These are phyloP conservation scores for Bujurquina vittata DNA, from an alignment of 2,113 vertebrate genomes.

Conservation along the genomic window DNA sequence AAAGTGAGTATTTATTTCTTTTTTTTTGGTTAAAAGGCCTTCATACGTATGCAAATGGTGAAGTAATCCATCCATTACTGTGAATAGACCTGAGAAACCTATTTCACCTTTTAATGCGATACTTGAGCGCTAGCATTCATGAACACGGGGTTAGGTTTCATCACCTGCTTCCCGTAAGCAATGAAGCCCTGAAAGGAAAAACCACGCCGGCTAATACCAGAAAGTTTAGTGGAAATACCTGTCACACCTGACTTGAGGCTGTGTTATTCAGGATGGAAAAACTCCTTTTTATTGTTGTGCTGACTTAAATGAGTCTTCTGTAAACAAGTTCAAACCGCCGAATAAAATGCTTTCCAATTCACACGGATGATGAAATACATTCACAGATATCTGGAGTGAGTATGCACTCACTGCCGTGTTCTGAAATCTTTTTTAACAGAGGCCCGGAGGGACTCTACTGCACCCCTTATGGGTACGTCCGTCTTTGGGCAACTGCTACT, in stretches of 20 bases:
- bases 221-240: background rate
- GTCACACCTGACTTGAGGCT: background rate
- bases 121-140: background rate
- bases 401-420: background rate
- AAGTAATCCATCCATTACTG: accelerated
- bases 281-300: background rate
- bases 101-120: accelerated
- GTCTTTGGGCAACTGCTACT: background rate
- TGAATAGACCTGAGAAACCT: accelerated
- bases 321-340: background rate
- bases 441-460: background rate
- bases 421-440: slow-evolving; percentile 23
- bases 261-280: background rate
- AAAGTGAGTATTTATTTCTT: too few relatives aligned
- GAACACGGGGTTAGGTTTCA: background rate
- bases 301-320: accelerated
- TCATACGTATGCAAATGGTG: too few relatives aligned
- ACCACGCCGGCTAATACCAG: accelerated
- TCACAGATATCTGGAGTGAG: accelerated
- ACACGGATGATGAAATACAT: background rate
- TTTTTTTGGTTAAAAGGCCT: background rate
- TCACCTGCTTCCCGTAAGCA: background rate
- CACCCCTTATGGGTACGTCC: slow-evolving; percentile 37
- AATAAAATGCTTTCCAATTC: background rate
- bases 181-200: background rate